Evolutionary conservation across 2,888 invertebrate species (phyloP), one percentile per base, ranked within the genome.

Genomic region (Caenorhabditis imperialis): DNA sequence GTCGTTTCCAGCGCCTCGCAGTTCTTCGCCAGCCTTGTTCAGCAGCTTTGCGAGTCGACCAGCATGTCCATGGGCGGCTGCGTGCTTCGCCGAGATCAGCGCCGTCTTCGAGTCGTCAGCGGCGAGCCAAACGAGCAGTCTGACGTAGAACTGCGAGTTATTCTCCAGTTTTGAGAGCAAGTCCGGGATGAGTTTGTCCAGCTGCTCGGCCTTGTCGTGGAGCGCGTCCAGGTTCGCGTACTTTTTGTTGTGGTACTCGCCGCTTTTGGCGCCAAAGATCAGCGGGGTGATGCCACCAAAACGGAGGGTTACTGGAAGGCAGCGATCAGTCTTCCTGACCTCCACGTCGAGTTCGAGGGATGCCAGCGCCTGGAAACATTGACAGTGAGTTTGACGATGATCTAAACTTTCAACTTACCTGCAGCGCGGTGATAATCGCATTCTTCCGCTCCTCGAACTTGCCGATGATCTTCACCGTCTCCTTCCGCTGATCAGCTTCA

Each of bases 381-480:
- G n/a, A n/a, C n/a, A n/a, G n/a, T n/a, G n/a, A n/a, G n/a, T n/a
- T n/a, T n/a, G n/a, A n/a, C n/a, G n/a, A n/a, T n/a, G n/a, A n/a
- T n/a, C n/a, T n/a, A n/a, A n/a, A n/a, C n/a, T n/a, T n/a, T n/a
- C n/a, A n/a, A n/a, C n/a, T n/a, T n/a, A n/a, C n/a, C n/a, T n/a
- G n/a, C 25, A 87, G 63, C 6, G 82, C 84, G 23, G 83, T 69
- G 23, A 84, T 89, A 53, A 95, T 90, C 73, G 92, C 92, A 50
- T 90, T 91, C 87, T 93, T 94, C 88, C 93, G 93, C 86, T 93
- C 93, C 78, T 96, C 96, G 92, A 94, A 72, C 23, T 45, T 33
- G 1, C 44, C 22, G 14, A 75, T 37, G 12, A 54, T 35, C 50
- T 63, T 77, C 47, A 57, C 77, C 58, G 51, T 60, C 30, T 55